Evolutionary conservation across 2,113 vertebrate genomes (phyloP).

Genomic region (Circaetus gallicus): DNA sequence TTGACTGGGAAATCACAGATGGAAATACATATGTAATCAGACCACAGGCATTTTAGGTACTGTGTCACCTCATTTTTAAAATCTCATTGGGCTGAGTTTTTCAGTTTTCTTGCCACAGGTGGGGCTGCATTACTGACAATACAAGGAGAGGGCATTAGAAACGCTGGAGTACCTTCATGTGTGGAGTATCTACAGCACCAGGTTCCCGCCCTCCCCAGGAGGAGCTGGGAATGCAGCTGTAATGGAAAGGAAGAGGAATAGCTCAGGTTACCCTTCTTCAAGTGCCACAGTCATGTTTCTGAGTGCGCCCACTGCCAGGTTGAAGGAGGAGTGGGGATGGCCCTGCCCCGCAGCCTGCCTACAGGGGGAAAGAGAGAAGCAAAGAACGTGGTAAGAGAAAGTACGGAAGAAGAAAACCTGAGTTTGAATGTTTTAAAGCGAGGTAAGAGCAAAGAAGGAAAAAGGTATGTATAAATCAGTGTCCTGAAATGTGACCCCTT

Average conservation of each 20-base stretch:
- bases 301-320: slow-evolving; percentile 31
- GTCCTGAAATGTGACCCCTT: not conserved
- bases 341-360: slow-evolving; percentile 49
- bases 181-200: not conserved
- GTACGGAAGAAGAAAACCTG: not conserved
- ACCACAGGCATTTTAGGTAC: not conserved
- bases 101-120: not conserved
- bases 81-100: not conserved
- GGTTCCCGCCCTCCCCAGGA: not conserved
- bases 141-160: not conserved
- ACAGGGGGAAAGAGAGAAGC: not conserved
- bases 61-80: not conserved
- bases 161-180: not conserved
- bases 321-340: slow-evolving; percentile 58
- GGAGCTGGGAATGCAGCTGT: not conserved
- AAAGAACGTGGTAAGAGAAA: not conserved
- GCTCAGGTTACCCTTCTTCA: slow-evolving; percentile 25
- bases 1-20: not conserved
- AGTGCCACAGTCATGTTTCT: not conserved
- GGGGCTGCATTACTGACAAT: not conserved
- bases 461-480: not conserved
- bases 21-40: not conserved
- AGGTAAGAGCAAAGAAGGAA: not conserved
- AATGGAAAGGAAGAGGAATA: not conserved
- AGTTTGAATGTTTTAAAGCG: not conserved